phyloP scores from a whole-genome alignment of 1,140 invertebrate species.

The Bombyx mandarina region DNA sequence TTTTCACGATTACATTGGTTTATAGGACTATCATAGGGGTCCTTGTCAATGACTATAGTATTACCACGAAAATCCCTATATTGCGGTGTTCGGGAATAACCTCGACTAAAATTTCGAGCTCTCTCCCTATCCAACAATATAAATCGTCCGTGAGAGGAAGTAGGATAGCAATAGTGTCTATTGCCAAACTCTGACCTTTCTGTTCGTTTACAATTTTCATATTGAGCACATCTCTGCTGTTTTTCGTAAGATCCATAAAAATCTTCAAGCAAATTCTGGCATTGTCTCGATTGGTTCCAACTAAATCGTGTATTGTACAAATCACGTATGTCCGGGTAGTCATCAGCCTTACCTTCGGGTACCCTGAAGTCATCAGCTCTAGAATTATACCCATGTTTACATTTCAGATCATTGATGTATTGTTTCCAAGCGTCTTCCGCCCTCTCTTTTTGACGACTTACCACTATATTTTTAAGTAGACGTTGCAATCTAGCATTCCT shows the following conservation, averaged over 20 bases:
- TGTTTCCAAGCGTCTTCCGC: conserved; percentile 39
- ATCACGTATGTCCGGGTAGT: conserved; percentile 16
- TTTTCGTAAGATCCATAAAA: conserved; percentile 18
- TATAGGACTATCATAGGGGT: not conserved
- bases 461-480: conserved; percentile 28
- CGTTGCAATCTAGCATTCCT: conserved; percentile 34
- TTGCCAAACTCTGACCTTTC: conserved; percentile 4
- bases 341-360: no score
- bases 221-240: not conserved
- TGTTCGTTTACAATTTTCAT: not conserved
- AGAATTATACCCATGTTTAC: conserved; percentile 23
- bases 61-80: conserved; percentile 4
- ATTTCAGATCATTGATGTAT: conserved; percentile 43
- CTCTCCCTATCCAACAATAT: conserved; percentile 24
- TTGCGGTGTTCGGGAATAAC: not conserved
- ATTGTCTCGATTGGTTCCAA: conserved; percentile 19
- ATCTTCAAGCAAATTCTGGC: conserved; percentile 24
- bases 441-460: conserved; percentile 32
- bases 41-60: conserved; percentile 7
- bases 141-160: conserved; percentile 28
- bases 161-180: conserved; percentile 29
- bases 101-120: not conserved
- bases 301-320: conserved; percentile 19
- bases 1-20: not conserved
- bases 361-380: no score